Evolutionary conservation across 2,888 invertebrate genomes (phyloP).

Genomic region (Neuroscelio doddi): DNA sequence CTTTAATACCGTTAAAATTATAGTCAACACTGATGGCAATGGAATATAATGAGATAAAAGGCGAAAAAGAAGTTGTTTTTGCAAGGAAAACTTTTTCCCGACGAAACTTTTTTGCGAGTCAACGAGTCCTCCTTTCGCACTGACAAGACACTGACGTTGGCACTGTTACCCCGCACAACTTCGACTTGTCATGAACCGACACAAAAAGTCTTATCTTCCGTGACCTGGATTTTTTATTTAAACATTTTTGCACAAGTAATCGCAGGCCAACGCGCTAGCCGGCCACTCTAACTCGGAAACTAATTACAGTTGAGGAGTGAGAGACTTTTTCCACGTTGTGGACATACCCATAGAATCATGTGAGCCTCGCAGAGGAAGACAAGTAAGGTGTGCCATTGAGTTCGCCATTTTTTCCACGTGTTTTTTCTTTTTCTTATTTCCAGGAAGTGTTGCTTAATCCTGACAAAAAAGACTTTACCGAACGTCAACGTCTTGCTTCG

Average conservation of each 20-base stretch:
- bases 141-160: conserved; percentile 45
- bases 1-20: neutral
- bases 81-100: conserved; percentile 3
- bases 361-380: conserved; percentile 11
- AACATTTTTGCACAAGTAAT: conserved; percentile 49
- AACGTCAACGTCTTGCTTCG: too few relatives aligned
- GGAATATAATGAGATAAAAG: neutral
- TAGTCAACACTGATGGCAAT: neutral
- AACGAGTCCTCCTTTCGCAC: conserved; percentile 13
- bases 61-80: neutral
- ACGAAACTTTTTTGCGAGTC: conserved; percentile 24
- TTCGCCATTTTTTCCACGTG: conserved; percentile 47
- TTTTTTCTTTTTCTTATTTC: conserved; percentile 22
- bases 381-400: conserved; percentile 30
- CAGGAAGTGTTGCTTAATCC: conserved; percentile 11
- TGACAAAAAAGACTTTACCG: conserved; percentile 2
- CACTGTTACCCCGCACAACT: conserved; percentile 45
- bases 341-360: conserved; percentile 26
- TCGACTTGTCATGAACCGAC: conserved; percentile 52
- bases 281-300: conserved; percentile 65
- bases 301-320: conserved; percentile 64
- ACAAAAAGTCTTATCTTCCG: conserved; percentile 57
- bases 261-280: conserved; percentile 29
- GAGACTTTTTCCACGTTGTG: conserved; percentile 58
- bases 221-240: conserved; percentile 57